Evolutionary conservation across 2,888 invertebrate genomes (phyloP).

Genomic region (Plebejus melissa): DNA sequence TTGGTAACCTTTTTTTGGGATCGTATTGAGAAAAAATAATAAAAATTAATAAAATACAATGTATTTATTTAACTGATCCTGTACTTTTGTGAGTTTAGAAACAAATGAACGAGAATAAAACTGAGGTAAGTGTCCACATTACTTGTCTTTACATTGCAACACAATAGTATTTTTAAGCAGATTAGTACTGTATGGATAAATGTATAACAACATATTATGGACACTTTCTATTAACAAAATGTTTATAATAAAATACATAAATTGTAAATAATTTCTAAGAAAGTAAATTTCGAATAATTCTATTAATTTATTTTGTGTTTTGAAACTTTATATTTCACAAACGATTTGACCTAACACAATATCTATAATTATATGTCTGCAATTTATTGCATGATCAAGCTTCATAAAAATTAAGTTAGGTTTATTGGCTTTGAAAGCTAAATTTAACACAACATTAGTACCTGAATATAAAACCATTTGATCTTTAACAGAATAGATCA

Average conservation of each 20-base stretch:
- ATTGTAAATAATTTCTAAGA: neutral
- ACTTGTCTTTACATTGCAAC: too few relatives aligned
- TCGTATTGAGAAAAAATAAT: conserved; percentile 45
- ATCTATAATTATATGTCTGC: neutral
- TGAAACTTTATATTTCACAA: neutral
- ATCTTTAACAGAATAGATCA: neutral
- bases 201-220: neutral
- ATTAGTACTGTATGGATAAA: neutral
- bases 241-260: neutral
- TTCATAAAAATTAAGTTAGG: neutral
- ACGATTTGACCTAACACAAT: neutral
- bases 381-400: conserved; percentile 8
- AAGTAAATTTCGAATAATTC: neutral
- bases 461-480: conserved; percentile 5
- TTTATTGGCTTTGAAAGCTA: conserved; percentile 24
- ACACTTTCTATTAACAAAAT: neutral
- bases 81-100: conserved; percentile 5
- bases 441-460: neutral
- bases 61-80: conserved; percentile 35
- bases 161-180: neutral
- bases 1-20: conserved; percentile 58
- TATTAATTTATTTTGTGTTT: neutral
- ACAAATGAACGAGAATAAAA: conserved; percentile 8
- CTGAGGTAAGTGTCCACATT: neutral
- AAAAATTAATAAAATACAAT: conserved; percentile 37